Percentiles rank a stretch among this genome's conserved stretches.
These are phyloP conservation scores for Etheostoma spectabile DNA, from an alignment of 2,113 vertebrate genomes.

Conservation along the genomic window DNA sequence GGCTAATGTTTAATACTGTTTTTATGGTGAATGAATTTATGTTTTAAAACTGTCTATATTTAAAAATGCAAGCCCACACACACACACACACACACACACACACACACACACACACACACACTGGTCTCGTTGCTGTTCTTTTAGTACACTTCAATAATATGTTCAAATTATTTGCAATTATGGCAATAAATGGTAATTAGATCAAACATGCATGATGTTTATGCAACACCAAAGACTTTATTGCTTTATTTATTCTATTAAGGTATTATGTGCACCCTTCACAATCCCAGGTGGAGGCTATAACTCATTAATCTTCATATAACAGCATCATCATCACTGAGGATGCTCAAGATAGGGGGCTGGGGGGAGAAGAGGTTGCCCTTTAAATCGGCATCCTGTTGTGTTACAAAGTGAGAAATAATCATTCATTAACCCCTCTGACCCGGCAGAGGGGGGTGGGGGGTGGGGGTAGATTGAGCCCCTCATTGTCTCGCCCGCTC, in stretches of 20 bases:
- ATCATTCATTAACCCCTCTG: conserved; percentile 87
- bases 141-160: background rate
- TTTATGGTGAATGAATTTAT: background rate
- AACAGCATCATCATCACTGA: conserved; percentile 19
- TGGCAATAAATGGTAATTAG: conserved; percentile 22
- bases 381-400: conserved; percentile 76
- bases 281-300: conserved; percentile 15
- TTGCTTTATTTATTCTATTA: background rate
- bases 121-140: background rate
- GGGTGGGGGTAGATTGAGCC: conserved; percentile 54
- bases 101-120: too few relatives aligned
- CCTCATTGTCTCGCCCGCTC: conserved; percentile 70
- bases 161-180: conserved; percentile 6
- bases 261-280: background rate
- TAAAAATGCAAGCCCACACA: background rate
- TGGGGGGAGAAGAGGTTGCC: conserved; percentile 32
- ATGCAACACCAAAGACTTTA: background rate
- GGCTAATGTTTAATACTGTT: background rate
- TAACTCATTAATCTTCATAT: conserved; percentile 41
- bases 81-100: background rate
- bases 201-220: conserved; percentile 17
- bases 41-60: background rate
- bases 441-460: conserved; percentile 53
- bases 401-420: conserved; percentile 87
- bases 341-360: conserved; percentile 14